phyloP scores from a whole-genome alignment of 2,888 invertebrate species.

The Agriopis marginaria region DNA sequence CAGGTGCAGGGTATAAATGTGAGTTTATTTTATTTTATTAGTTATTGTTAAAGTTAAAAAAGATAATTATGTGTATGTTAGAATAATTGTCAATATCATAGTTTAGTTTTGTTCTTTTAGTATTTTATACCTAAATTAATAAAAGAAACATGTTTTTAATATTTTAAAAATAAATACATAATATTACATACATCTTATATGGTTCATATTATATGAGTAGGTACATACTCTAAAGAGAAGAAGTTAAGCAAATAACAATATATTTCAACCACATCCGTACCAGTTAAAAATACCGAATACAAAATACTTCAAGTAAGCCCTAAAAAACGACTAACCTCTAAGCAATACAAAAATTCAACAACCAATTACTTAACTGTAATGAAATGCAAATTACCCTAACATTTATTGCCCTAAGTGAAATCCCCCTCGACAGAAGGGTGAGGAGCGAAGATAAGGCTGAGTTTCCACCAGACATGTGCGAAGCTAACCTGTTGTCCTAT shows the following conservation, averaged over 20 bases:
- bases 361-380: constrained; percentile 47
- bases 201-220: background rate
- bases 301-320: constrained; percentile 17
- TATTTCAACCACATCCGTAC: background rate
- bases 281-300: constrained; percentile 7
- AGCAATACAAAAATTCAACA: constrained; percentile 40
- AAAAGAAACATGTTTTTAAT: too few species aligned
- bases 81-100: too few species aligned
- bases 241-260: background rate
- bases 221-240: background rate
- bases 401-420: constrained; percentile 46
- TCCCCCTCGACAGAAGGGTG: constrained; percentile 37
- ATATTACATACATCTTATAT: too few species aligned
- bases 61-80: too few species aligned
- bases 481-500: background rate
- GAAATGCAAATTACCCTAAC: constrained; percentile 48
- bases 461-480: background rate
- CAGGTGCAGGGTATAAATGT: too few species aligned
- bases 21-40: too few species aligned
- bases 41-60: too few species aligned
- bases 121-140: too few species aligned
- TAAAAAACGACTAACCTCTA: constrained; percentile 25
- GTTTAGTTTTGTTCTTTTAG: too few species aligned
- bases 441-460: constrained; percentile 32
- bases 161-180: background rate